Base-by-base conservation (phyloP, 2,113 vertebrate species). In the Callipepla californica region DNA sequence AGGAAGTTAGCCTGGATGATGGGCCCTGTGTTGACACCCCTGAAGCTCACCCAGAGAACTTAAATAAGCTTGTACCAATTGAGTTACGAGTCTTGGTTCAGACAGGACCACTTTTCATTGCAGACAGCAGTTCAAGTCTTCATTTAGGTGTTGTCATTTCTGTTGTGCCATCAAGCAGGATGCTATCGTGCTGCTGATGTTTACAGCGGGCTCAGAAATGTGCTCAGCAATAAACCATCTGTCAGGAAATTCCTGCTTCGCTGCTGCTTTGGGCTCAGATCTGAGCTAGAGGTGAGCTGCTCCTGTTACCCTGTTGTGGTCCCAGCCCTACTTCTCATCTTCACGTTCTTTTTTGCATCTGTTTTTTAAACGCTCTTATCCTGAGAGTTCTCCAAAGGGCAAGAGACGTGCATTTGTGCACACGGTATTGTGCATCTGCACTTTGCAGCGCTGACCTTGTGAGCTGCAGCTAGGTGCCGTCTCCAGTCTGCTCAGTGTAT, bases 341-440 rank as follows among this genome's bases (percentile, higher is more conserved):
- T 76, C 48, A 47, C 0, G 7, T 32, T 51, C 51, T 58, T 76
- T 48, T 79, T 75, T 58, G n/a, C 51, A 25, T 53, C 62, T 62
- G 3, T 65, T 87, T 85, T 72, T 45, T 19, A 62, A 22, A 68
- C 40, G n/a, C 38, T 75, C 0, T 3, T 66, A 14, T 42, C 30
- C 22, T 23, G 14, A n/a, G 44, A 62, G 42, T 36, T 58, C n/a
- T 69, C 50, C 59, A 16, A 44, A 9, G 38, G 23, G 47, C 10
- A 62, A 40, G 58, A 66, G 55, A 25, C 62, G 68, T 63, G 25
- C 7, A 30, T 72, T 4, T 40, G 48, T 40, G 6, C 3, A 13
- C 66, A 21, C n/a, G 11, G 0, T 6, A 3, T 1, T 30, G 13
- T 30, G 13, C 76, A 6, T 51, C 73, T 4, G 2, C 69, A 9